phyloP scores from a whole-genome alignment of 2,113 vertebrate species.

The Stigmatopora nigra region DNA sequence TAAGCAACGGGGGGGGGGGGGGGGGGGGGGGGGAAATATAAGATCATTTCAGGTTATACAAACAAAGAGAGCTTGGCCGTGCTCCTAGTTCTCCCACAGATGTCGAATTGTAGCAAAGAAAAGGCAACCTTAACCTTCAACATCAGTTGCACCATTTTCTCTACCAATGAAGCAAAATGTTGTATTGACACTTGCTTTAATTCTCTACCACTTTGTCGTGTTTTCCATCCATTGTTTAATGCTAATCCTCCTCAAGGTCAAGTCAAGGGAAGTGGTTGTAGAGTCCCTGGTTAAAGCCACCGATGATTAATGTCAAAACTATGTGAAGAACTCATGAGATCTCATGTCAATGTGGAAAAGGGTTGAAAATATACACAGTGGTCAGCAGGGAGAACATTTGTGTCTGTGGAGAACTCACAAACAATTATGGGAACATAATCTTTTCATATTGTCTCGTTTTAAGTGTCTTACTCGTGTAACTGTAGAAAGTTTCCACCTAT shows the following conservation, averaged over 20 bases:
- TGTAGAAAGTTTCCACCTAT: conserved; percentile 1
- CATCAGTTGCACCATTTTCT: background rate
- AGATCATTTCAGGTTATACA: conserved; percentile 44
- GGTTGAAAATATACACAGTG: background rate
- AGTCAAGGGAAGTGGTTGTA: background rate
- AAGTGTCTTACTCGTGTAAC: background rate
- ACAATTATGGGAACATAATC: conserved; percentile 1
- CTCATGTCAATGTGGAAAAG: background rate
- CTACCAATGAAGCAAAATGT: background rate
- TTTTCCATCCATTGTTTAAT: background rate
- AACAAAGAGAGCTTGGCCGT: conserved; percentile 32
- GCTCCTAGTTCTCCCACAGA: conserved; percentile 36
- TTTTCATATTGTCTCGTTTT: background rate
- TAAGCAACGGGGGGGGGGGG: conserved; percentile 33
- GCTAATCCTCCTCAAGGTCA: background rate
- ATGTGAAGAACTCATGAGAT: background rate
- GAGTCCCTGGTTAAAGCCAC: background rate
- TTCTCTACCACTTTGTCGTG: background rate
- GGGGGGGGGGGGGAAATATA: conserved; percentile 15
- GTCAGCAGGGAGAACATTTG: background rate
- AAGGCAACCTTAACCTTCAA: background rate
- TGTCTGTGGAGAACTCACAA: background rate
- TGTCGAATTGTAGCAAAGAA: conserved; percentile 7
- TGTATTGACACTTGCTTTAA: background rate
- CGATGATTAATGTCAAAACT: background rate